Evolutionary conservation across 1,140 invertebrate species (phyloP), one percentile per base, ranked within the genome.

Genomic region (Araneus ventricosus): DNA sequence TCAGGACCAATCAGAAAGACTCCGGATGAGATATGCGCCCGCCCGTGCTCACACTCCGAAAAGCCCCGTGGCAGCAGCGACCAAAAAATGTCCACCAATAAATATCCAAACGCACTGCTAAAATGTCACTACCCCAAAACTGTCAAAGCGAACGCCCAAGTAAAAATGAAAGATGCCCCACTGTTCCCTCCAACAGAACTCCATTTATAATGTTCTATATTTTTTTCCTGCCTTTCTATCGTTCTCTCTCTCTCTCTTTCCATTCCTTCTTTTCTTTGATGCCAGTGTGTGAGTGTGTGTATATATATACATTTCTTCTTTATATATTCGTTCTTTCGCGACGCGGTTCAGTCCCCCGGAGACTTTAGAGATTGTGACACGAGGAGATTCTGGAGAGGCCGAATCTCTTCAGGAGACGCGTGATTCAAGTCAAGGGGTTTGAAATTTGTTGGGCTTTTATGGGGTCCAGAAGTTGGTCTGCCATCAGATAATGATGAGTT

Each of bases 71-170:
- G 91, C 91, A 39, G 91, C 90, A 41, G 57, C 90, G 90, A 92
- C 91, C 91, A 93, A 93, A 93, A 92, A 93, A 93, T 93, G 91
- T 93, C 91, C 91, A 93, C 84, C 91, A 93, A 93, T 93, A 93
- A 93, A 93, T 93, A 93, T 93, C 91, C 63, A 88, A 93, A 88
- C 91, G 91, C 84, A 70, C 91, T 84, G 91, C 91, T 93, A 93
- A 93, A 93, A 93, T 93, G 91, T 93, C 67, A 86, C 82, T 87
- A 88, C 90, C 90, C 90, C 61, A 45, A 93, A 93, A 93, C 91
- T 93, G 91, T 93, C 91, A 93, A 93, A 88, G 80, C 91, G 85
- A 88, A 93, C 91, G 85, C 85, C 85, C 91, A 59, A 85, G 63
- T 79, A 93, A 88, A 87, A 93, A 93, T 93, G 91, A 93, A 88